phyloP scores from a whole-genome alignment of 2,888 invertebrate genomes.

The Halictus ligatus region DNA sequence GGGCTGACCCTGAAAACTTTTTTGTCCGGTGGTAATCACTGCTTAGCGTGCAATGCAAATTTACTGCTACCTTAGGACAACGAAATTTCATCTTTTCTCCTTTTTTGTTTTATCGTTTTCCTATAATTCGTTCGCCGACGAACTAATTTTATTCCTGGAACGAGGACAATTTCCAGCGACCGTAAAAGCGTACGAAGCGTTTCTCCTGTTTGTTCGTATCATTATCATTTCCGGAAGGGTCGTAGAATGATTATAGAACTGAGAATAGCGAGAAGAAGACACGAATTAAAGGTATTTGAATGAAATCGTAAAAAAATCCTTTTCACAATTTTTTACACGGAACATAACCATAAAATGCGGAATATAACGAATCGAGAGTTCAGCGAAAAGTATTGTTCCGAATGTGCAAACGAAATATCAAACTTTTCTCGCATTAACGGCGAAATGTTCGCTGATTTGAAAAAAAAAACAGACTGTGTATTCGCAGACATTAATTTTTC shows the following conservation, averaged over 20 bases:
- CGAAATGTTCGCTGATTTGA: neutral
- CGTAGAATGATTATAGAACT: neutral
- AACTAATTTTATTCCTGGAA: neutral
- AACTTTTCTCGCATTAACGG: neutral
- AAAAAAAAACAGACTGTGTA: neutral
- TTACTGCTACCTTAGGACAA: neutral
- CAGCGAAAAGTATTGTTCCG: too few relatives aligned
- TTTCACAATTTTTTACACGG: too few relatives aligned
- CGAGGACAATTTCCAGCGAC: neutral
- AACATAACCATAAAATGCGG: too few relatives aligned
- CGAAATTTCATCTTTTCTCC: neutral
- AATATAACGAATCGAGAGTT: too few relatives aligned
- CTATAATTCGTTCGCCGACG: neutral
- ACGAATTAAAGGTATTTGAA: too few relatives aligned
- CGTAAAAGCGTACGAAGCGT: neutral
- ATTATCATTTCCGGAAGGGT: neutral
- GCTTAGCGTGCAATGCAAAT: neutral
- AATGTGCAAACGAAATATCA: neutral
- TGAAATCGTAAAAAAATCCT: too few relatives aligned
- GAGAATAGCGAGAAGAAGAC: neutral
- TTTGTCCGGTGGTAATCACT: neutral
- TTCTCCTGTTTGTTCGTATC: neutral
- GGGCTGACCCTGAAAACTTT: neutral
- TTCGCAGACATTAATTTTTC: constrained; percentile 21
- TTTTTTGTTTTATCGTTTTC: neutral